Evolutionary conservation across 2,888 invertebrate genomes (phyloP).

Genomic region (Drosophila maculinotata): DNA sequence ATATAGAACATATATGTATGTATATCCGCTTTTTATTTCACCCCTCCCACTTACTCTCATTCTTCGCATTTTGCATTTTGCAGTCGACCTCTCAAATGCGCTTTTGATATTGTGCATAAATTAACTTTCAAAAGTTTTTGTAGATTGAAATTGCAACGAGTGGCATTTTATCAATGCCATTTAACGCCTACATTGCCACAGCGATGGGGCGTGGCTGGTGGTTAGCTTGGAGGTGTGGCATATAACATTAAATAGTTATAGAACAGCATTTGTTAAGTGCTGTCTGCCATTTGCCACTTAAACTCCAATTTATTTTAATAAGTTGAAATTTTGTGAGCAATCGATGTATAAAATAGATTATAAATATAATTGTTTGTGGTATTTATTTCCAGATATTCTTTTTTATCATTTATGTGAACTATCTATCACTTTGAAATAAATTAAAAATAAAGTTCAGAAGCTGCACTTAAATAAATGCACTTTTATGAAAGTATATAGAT

Average conservation of each 20-base stretch:
- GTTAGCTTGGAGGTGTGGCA: conserved; percentile 19
- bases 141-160: conserved; percentile 58
- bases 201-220: conserved; percentile 6
- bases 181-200: conserved; percentile 3
- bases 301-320: conserved; percentile 15
- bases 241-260: conserved; percentile 20
- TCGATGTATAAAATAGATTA: too few species aligned
- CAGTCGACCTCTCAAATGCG: conserved; percentile 30
- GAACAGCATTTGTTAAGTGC: conserved; percentile 26
- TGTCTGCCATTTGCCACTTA: conserved; percentile 39
- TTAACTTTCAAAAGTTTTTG: conserved; percentile 65
- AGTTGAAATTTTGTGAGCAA: too few species aligned
- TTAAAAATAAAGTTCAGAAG: too few species aligned
- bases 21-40: conserved; percentile 22
- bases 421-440: too few species aligned
- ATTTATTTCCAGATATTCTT: too few species aligned
- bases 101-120: conserved; percentile 74
- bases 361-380: too few species aligned
- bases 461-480: neutral
- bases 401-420: too few species aligned
- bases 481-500: neutral
- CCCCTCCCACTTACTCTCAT: neutral
- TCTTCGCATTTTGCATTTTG: conserved; percentile 13
- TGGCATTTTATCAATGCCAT: conserved; percentile 50
- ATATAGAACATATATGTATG: conserved; percentile 16